phyloP scores from a whole-genome alignment of 2,888 invertebrate species.

The Thereva unica region DNA sequence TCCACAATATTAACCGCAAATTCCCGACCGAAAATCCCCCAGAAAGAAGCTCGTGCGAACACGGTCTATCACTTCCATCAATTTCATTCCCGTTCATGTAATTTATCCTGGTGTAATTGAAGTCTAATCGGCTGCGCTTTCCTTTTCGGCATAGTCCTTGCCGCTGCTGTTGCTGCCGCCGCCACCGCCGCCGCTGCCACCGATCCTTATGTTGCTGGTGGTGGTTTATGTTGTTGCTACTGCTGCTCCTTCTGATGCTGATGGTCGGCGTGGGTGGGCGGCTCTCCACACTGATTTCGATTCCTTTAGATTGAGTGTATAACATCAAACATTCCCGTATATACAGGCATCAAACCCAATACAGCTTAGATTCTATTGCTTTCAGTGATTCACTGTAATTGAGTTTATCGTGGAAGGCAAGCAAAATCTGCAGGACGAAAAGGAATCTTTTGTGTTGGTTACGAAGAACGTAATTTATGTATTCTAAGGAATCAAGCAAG shows the following conservation, averaged over 20 bases:
- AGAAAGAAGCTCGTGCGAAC: not conserved
- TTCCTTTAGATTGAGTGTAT: slow-evolving; percentile 14
- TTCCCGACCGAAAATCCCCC: too few relatives aligned
- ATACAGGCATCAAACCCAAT: slow-evolving; percentile 8
- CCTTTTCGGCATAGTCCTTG: not conserved
- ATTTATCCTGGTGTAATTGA: slow-evolving; percentile 27
- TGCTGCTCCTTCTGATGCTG: too few relatives aligned
- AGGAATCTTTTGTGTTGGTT: slow-evolving; percentile 19
- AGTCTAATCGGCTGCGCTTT: slow-evolving; percentile 23
- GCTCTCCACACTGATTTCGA: slow-evolving; percentile 5
- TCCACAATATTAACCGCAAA: too few relatives aligned
- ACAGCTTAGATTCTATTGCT: slow-evolving; percentile 11
- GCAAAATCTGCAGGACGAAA: slow-evolving; percentile 17
- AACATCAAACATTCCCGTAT: not conserved
- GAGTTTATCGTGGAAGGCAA: slow-evolving; percentile 23
- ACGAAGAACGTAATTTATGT: slow-evolving; percentile 20
- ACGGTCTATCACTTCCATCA: slow-evolving; percentile 2
- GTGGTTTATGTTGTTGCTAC: too few relatives aligned
- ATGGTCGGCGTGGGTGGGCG: too few relatives aligned
- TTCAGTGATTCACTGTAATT: slow-evolving; percentile 27
- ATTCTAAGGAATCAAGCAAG: not conserved
- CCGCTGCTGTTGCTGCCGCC: too few relatives aligned
- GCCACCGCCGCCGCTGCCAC: too few relatives aligned
- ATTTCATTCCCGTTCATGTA: slow-evolving; percentile 4
- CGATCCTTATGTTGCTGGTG: too few relatives aligned